phyloP scores from a whole-genome alignment of 2,888 invertebrate species.

The Odontothrips loti region DNA sequence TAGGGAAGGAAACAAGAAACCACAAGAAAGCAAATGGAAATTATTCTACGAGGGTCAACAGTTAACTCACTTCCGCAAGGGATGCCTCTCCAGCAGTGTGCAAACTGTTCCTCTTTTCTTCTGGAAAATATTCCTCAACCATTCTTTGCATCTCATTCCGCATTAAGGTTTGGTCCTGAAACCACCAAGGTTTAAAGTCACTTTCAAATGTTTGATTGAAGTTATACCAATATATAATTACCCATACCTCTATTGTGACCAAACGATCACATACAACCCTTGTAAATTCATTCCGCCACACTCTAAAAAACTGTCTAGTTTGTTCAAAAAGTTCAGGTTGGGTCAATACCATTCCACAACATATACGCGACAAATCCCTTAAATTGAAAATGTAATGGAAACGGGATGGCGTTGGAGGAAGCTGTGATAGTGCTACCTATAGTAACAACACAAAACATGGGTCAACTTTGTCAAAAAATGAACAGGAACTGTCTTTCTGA shows the following conservation, averaged over 20 bases:
- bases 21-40: background rate
- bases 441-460: background rate
- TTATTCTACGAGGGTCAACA: too few species aligned
- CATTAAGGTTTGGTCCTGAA: constrained; percentile 63
- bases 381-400: constrained; percentile 95
- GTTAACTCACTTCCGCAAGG: background rate
- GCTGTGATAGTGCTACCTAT: constrained; percentile 65
- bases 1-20: background rate
- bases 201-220: constrained; percentile 25
- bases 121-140: constrained; percentile 57
- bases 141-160: constrained; percentile 56
- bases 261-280: constrained; percentile 84
- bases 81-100: background rate
- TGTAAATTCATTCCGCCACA: constrained; percentile 88
- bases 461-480: background rate
- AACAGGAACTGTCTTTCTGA: background rate
- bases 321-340: constrained; percentile 65
- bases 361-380: constrained; percentile 81
- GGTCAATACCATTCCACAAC: constrained; percentile 74
- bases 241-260: constrained; percentile 58
- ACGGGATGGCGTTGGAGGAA: constrained; percentile 87
- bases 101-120: constrained; percentile 37
- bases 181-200: constrained; percentile 27
- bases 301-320: constrained; percentile 67
- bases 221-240: background rate